These are phyloP conservation scores for Nemotelus nigrinus DNA, from an alignment of 2,888 invertebrate genomes.

Conservation along the genomic window DNA sequence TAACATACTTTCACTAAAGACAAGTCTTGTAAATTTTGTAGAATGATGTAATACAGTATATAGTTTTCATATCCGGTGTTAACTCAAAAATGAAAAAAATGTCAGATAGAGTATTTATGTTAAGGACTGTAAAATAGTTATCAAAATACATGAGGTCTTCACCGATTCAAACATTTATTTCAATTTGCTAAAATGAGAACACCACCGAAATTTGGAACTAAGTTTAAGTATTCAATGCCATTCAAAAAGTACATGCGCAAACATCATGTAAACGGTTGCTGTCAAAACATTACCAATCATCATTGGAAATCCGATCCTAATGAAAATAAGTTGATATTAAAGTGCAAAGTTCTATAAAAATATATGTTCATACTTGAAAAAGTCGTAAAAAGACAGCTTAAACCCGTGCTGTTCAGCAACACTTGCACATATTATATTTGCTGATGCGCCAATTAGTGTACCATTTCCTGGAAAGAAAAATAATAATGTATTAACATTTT, in stretches of 20 bases:
- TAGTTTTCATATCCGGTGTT: too few species aligned
- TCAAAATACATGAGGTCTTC: too few species aligned
- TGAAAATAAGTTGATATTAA: conserved; percentile 48
- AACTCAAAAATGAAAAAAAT: too few species aligned
- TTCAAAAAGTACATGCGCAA: conserved; percentile 75
- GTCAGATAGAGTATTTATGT: too few species aligned
- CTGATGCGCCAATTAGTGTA: conserved; percentile 88
- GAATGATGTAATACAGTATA: too few species aligned
- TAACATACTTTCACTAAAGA: too few species aligned
- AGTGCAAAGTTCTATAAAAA: not conserved
- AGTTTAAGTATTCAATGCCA: conserved; percentile 67
- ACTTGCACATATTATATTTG: conserved; percentile 91
- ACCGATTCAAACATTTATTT: too few species aligned
- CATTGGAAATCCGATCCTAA: conserved; percentile 83
- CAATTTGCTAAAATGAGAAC: too few species aligned
- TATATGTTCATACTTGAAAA: conserved; percentile 72
- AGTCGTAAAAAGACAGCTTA: conserved; percentile 82
- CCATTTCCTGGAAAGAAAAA: conserved; percentile 77
- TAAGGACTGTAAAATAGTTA: too few species aligned
- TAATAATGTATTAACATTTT: too few species aligned
- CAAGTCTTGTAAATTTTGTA: too few species aligned
- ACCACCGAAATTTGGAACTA: too few species aligned
- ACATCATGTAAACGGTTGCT: conserved; percentile 74
- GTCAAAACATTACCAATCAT: conserved; percentile 78
- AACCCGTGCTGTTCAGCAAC: conserved; percentile 93